Evolutionary conservation across 2,888 invertebrate genomes (phyloP), one percentile per base, ranked within the genome.

Genomic region (Polyommatus icarus): DNA sequence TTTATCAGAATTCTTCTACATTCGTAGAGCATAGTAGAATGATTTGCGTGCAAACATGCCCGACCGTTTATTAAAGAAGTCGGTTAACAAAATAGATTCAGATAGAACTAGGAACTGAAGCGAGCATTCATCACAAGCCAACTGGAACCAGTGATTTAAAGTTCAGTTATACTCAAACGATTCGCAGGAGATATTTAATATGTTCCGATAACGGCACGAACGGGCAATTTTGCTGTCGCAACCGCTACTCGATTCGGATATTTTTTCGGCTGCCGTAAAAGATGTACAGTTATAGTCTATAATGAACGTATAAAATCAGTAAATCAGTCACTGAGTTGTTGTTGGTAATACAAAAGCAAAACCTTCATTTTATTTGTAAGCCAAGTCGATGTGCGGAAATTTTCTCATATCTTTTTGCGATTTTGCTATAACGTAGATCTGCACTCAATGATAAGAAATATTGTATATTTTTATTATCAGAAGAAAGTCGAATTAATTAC

Each of bases 61-160:
- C 29, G 67, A 32, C 32, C 67, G 67, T 67, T 67, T 32, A 67
- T 32, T 67, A 67, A 67, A n/a, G n/a, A n/a, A n/a, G n/a, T n/a
- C n/a, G n/a, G n/a, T n/a, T n/a, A n/a, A 67, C 67, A 67, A 67
- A 32, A 67, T 20, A 67, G 67, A 67, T 67, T 67, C 32, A 67
- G 67, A 67, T 67, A 32, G 67, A 67, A 67, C 67, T 67, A 29
- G 67, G 67, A 67, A 67, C 67, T 67, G 29, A 32, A 67, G 67
- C 32, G 67, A 29, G 29, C 67, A 67, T 67, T 67, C 20, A 67
- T 67, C 67, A 67, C 67, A 67, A 67, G 29, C 67, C 67, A 32
- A 67, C 67, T 32, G 29, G 67, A 67, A 67, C 67, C 67, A 20
- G 15, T 29, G 67, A 67, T 29, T 67, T 29, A 20, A 15, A 67